Evolutionary conservation across 2,797 vertebrate species (phyloP), one percentile per base, ranked within the genome.

Genomic region (Hemibagrus guttatus): DNA sequence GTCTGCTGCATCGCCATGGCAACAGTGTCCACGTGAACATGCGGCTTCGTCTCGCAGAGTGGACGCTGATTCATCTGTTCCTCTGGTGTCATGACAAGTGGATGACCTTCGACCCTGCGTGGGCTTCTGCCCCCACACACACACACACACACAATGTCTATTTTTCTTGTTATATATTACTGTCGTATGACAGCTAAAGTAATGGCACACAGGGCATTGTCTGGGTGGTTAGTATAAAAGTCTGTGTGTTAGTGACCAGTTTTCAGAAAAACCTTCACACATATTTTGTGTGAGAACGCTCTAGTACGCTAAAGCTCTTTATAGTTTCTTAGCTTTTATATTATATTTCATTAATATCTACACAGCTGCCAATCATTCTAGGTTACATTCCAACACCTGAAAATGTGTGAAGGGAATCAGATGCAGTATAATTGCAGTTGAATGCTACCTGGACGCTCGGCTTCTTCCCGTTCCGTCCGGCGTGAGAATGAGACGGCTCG

Each of bases 381-480:
- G 68, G 35, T 42, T 42, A 49, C n/a, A 64, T 14, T 69, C 28
- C 31, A 69, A 19, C 16, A 7, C n/a, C 46, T 49, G 7, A 42
- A 21, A 23, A 39, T 7, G 12, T 9, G 8, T 76, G 49, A 28
- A 52, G 13, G 26, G 72, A 52, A 75, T 16, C 26, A 13, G 72
- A 76, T 14, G 4, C 42, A 21, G 2, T 9, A 16, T 28, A 56
- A 78, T 21, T 28, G 3, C 4, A n/a, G 46, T 11, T 7, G 7
- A 6, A 58, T 21, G 21, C 23, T 80, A 96, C 96, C 94, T 94
- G 94, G 88, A 87, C 93, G 63, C 94, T 90, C 0, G 93, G 92
- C 91, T 96, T 97, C 91, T 92, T 97, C 89, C 92, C 93, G 89
- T 95, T 94, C 93, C 95, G 95, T 88, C 95, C 92, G 86, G 90